These are phyloP conservation scores for Druceiella hillmani DNA, from an alignment of 2,888 invertebrate genomes.

Conservation along the genomic window DNA sequence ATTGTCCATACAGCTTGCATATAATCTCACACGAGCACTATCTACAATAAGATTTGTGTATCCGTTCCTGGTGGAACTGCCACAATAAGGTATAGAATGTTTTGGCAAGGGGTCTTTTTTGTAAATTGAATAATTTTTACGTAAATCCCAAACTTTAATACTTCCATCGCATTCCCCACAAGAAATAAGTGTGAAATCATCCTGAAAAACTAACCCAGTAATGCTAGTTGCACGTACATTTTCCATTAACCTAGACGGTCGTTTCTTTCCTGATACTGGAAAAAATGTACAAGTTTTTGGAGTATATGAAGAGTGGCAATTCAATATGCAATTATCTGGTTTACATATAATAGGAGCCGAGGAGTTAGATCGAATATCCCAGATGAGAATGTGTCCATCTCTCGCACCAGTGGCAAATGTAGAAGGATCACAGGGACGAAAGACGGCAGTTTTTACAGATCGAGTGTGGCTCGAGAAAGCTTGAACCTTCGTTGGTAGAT, in stretches of 20 bases:
- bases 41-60: slow-evolving; percentile 76
- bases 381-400: slow-evolving; percentile 81
- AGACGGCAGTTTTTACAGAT: slow-evolving; percentile 78
- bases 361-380: slow-evolving; percentile 72
- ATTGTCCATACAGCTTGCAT: slow-evolving; percentile 84
- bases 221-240: slow-evolving; percentile 64
- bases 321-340: slow-evolving; percentile 67
- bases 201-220: slow-evolving; percentile 79
- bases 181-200: slow-evolving; percentile 71
- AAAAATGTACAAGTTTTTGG: too few relatives aligned
- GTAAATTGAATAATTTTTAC: slow-evolving; percentile 70
- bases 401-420: slow-evolving; percentile 85
- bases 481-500: slow-evolving; percentile 40
- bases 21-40: slow-evolving; percentile 60
- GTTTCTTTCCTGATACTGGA: slow-evolving; percentile 49
- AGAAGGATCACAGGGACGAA: slow-evolving; percentile 61
- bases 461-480: slow-evolving; percentile 72
- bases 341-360: slow-evolving; percentile 45
- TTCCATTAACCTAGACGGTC: slow-evolving; percentile 39
- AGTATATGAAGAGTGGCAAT: slow-evolving; percentile 54
- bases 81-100: slow-evolving; percentile 67
- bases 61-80: slow-evolving; percentile 61
- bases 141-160: slow-evolving; percentile 83
- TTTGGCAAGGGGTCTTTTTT: slow-evolving; percentile 68
- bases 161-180: slow-evolving; percentile 83